Evolutionary conservation across 2,888 invertebrate genomes (phyloP).

Genomic region (Argyresthia goedartella): DNA sequence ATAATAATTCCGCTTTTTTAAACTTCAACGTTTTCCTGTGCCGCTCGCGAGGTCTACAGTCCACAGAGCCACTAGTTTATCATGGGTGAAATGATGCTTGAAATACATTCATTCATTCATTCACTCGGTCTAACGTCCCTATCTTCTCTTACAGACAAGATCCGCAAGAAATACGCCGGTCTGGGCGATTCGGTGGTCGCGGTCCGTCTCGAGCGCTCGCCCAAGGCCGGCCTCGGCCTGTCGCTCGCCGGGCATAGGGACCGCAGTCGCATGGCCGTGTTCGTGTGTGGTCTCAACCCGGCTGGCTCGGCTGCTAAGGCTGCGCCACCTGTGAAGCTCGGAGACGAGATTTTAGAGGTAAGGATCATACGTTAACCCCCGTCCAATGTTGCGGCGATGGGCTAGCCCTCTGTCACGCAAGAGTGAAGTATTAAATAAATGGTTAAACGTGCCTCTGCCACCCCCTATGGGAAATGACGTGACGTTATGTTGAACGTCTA

Average conservation of each 20-base stretch:
- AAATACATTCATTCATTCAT: neutral
- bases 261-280: slow-evolving; percentile 94
- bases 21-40: too few species aligned
- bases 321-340: slow-evolving; percentile 83
- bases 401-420: too few species aligned
- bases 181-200: slow-evolving; percentile 79
- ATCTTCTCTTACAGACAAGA: slow-evolving; percentile 78
- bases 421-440: too few species aligned
- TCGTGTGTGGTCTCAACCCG: slow-evolving; percentile 95
- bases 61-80: too few species aligned
- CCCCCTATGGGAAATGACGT: too few species aligned
- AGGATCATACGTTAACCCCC: slow-evolving; percentile 13
- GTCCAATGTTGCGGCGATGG: too few species aligned
- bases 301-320: slow-evolving; percentile 83
- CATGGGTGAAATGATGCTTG: too few species aligned
- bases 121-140: neutral
- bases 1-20: too few species aligned
- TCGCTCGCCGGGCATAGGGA: slow-evolving; percentile 95
- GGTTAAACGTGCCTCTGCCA: too few species aligned
- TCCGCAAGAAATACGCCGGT: slow-evolving; percentile 91
- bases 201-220: slow-evolving; percentile 82
- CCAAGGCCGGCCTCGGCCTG: slow-evolving; percentile 86
- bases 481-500: too few species aligned
- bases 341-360: slow-evolving; percentile 96
- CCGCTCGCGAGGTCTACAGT: too few species aligned